Evolutionary conservation across 2,888 invertebrate genomes (phyloP).

Genomic region (Eupithecia inturbata): DNA sequence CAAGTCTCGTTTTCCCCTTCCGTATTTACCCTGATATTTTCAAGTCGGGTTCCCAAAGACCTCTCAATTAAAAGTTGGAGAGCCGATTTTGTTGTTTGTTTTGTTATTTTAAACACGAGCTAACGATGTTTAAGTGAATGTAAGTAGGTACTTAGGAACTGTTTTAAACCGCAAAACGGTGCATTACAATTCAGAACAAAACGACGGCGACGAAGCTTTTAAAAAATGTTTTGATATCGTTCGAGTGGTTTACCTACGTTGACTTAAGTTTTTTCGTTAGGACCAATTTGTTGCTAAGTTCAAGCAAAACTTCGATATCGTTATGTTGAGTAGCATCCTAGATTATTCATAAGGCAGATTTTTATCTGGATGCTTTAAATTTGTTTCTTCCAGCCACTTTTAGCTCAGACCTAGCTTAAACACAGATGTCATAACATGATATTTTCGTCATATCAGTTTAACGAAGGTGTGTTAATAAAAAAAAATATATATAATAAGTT

Average conservation of each 20-base stretch:
- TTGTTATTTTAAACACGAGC: slow-evolving; percentile 18
- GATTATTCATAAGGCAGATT: too few relatives aligned
- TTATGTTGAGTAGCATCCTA: too few relatives aligned
- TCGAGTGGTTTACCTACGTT: neutral
- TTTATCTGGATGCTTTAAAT: too few relatives aligned
- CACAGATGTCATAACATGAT: too few relatives aligned
- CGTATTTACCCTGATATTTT: slow-evolving; percentile 24
- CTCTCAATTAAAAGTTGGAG: slow-evolving; percentile 35
- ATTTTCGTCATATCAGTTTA: too few relatives aligned
- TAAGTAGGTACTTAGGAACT: slow-evolving; percentile 10
- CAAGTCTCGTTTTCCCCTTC: slow-evolving; percentile 12
- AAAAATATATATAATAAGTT: too few relatives aligned
- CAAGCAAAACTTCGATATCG: too few relatives aligned
- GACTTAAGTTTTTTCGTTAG: neutral
- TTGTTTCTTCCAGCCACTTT: too few relatives aligned
- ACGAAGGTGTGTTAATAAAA: too few relatives aligned
- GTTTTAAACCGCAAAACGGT: neutral
- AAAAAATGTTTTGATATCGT: neutral
- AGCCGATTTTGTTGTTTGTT: slow-evolving; percentile 24
- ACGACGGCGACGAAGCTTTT: neutral
- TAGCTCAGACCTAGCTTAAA: too few relatives aligned
- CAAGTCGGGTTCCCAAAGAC: slow-evolving; percentile 21
- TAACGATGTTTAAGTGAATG: slow-evolving; percentile 9
- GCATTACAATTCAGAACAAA: neutral
- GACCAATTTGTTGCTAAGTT: neutral